phyloP scores from a whole-genome alignment of 1,140 invertebrate genomes.

The Pachypeltis micranthus region DNA sequence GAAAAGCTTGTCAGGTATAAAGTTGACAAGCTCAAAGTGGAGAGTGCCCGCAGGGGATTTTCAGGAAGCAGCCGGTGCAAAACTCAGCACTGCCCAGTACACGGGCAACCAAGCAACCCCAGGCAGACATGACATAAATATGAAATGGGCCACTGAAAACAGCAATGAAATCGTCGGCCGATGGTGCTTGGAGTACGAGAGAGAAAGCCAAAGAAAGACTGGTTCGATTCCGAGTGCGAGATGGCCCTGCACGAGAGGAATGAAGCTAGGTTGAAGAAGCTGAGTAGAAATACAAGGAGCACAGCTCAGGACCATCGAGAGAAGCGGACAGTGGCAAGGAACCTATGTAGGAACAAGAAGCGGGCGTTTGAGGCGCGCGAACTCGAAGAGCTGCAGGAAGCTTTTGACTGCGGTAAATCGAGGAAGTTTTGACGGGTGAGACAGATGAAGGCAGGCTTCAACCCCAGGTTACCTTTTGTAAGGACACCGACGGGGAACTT shows the following conservation, averaged over 20 bases:
- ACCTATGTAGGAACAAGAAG: slow-evolving; percentile 22
- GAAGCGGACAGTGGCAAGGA: slow-evolving; percentile 10
- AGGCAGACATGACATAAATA: not conserved
- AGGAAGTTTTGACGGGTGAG: no score
- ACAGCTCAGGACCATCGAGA: slow-evolving; percentile 14
- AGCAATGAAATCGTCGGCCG: not conserved
- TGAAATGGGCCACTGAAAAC: slow-evolving; percentile 14
- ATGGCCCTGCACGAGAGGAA: slow-evolving; percentile 6
- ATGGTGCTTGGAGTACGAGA: slow-evolving; percentile 9
- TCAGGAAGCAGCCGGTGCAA: not conserved
- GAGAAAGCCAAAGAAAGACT: slow-evolving; percentile 17
- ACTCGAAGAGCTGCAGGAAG: slow-evolving; percentile 16
- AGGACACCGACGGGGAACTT: no score
- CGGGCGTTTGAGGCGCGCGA: slow-evolving; percentile 12
- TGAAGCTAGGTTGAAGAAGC: slow-evolving; percentile 7
- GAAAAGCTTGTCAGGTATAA: not conserved
- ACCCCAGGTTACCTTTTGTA: no score
- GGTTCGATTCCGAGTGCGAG: slow-evolving; percentile 22
- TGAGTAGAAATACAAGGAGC: slow-evolving; percentile 3
- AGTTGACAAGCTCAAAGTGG: not conserved
- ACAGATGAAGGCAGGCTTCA: no score
- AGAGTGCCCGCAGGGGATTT: not conserved
- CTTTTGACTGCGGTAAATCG: not conserved
- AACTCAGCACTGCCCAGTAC: not conserved
- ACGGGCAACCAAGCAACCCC: not conserved